These are phyloP conservation scores for Macrotrachela quadricornifera DNA, from an alignment of 1,140 invertebrate genomes.

Conservation along the genomic window DNA sequence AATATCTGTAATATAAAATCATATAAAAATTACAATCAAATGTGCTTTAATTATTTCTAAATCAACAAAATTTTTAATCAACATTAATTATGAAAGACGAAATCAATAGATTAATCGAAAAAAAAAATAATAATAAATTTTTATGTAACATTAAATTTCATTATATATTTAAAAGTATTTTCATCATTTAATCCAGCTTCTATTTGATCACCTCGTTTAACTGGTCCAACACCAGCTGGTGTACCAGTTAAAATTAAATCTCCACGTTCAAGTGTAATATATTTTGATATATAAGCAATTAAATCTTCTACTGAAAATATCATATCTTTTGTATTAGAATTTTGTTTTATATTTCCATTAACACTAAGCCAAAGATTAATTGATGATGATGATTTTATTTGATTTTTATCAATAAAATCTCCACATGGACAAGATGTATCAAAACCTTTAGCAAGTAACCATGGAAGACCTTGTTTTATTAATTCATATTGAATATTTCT, in stretches of 20 bases:
- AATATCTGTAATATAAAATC: too few species aligned
- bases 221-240: conserved; percentile 44
- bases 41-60: too few species aligned
- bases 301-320: conserved; percentile 45
- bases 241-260: conserved; percentile 58
- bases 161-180: neutral
- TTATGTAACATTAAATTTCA: conserved; percentile 1
- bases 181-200: conserved; percentile 40
- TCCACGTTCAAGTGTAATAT: conserved; percentile 49
- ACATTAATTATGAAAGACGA: too few species aligned
- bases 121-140: neutral
- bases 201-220: conserved; percentile 45
- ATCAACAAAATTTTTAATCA: too few species aligned
- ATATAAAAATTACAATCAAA: too few species aligned
- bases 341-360: conserved; percentile 23
- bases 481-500: conserved; percentile 38
- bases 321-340: conserved; percentile 43
- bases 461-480: conserved; percentile 44
- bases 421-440: conserved; percentile 57
- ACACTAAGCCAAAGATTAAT: conserved; percentile 40
- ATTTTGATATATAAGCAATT: conserved; percentile 44
- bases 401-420: conserved; percentile 35
- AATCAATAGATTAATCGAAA: too few species aligned
- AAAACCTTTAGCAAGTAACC: conserved; percentile 56
- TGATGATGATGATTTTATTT: conserved; percentile 36